Evolutionary conservation across 2,113 vertebrate genomes (phyloP).

Genomic region (Progne subis): DNA sequence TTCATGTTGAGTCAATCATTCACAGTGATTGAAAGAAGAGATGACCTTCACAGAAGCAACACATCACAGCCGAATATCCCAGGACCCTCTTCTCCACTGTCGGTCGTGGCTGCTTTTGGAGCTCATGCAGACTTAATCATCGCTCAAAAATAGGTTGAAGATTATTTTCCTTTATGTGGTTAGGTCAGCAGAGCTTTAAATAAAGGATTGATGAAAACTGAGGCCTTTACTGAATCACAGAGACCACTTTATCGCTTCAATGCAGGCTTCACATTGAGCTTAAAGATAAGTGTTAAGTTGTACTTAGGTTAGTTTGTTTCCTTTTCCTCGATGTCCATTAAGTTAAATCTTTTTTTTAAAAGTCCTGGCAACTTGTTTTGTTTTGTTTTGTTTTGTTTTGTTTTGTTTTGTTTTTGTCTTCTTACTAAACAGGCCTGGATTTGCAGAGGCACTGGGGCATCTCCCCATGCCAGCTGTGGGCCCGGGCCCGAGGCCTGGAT

Average conservation of each 20-base stretch:
- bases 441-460: neutral
- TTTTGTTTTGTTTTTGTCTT: neutral
- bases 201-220: neutral
- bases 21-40: conserved; percentile 72
- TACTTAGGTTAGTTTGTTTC: neutral
- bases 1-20: conserved; percentile 75
- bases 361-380: neutral
- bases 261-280: neutral
- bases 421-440: neutral
- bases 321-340: neutral
- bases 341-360: neutral
- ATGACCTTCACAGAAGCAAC: conserved; percentile 78
- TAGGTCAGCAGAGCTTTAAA: neutral
- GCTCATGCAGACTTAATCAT: conserved; percentile 17
- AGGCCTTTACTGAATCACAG: neutral
- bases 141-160: neutral
- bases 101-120: conserved; percentile 39
- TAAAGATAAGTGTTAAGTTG: neutral
- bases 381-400: no score
- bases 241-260: neutral
- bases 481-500: rapidly evolving
- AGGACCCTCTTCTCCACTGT: conserved; percentile 41
- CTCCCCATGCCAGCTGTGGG: neutral
- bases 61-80: conserved; percentile 66
- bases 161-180: neutral